Evolutionary conservation across 2,888 invertebrate genomes (phyloP).

Genomic region (Philereme vetulata): DNA sequence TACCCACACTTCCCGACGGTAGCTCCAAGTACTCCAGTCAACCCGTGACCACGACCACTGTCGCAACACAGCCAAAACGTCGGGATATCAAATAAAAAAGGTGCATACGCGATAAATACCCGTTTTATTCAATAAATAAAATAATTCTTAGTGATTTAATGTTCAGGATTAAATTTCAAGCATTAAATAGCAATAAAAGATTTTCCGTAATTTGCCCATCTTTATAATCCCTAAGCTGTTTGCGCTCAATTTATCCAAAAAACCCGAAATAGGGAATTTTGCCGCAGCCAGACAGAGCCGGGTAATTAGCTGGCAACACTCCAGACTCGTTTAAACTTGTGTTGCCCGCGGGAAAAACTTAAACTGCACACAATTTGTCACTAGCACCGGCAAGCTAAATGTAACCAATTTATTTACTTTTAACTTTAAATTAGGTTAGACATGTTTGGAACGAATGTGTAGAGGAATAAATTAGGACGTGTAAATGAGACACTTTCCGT

Average conservation of each 20-base stretch:
- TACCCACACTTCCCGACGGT: too few species aligned
- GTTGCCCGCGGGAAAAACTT: conserved; percentile 39
- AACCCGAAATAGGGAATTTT: conserved; percentile 25
- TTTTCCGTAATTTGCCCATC: conserved; percentile 2
- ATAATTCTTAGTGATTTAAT: too few species aligned
- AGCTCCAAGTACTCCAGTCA: too few species aligned
- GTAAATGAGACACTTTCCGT: too few species aligned
- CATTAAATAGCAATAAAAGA: too few species aligned
- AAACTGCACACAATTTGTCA: conserved; percentile 34
- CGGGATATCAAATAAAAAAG: too few species aligned
- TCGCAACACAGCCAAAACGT: too few species aligned
- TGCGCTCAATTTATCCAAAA: conserved; percentile 21
- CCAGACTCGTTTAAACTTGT: conserved; percentile 34
- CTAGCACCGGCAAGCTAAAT: conserved; percentile 27
- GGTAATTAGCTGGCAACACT: conserved; percentile 46
- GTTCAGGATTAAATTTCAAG: too few species aligned
- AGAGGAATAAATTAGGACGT: background rate
- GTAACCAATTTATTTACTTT: conserved; percentile 24
- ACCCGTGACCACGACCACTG: too few species aligned
- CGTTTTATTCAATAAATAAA: too few species aligned
- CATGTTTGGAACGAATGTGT: conserved; percentile 4
- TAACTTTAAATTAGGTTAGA: conserved; percentile 23
- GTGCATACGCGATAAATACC: too few species aligned
- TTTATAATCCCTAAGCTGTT: conserved; percentile 16
- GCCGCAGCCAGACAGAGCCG: conserved; percentile 28